Evolutionary conservation across 2,113 vertebrate genomes (phyloP).

Genomic region (Nannobrachium achirus): DNA sequence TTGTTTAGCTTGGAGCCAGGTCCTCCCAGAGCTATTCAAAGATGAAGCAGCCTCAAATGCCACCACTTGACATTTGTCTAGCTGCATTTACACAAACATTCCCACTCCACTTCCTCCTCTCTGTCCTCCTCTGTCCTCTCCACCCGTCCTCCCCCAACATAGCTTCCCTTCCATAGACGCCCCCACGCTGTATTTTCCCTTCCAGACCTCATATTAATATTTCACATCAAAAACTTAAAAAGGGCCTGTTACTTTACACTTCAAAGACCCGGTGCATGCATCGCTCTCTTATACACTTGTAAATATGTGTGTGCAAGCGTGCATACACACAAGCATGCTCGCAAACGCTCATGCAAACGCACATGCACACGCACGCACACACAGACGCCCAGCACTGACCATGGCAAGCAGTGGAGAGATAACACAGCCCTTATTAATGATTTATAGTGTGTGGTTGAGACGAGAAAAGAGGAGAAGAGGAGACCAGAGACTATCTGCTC

Average conservation of each 20-base stretch:
- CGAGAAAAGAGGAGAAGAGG: too few relatives aligned
- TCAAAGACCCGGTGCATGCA: slow-evolving; percentile 56
- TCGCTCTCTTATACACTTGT: neutral
- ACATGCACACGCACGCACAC: neutral
- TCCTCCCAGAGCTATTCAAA: neutral
- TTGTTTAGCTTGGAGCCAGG: neutral
- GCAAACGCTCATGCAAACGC: neutral
- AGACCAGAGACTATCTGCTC: too few relatives aligned
- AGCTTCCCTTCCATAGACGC: slow-evolving; percentile 30
- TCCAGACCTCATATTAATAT: slow-evolving; percentile 59
- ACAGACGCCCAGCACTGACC: neutral
- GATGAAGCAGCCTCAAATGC: neutral
- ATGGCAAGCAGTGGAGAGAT: too few relatives aligned
- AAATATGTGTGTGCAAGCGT: too few relatives aligned
- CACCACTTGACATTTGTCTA: neutral
- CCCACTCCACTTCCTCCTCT: too few relatives aligned
- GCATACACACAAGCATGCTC: slow-evolving; percentile 16
- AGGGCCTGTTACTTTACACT: slow-evolving; percentile 60
- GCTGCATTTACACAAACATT: slow-evolving; percentile 32
- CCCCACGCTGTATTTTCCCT: neutral
- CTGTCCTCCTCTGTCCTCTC: slow-evolving; percentile 14
- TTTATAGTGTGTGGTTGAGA: too few relatives aligned
- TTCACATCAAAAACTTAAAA: slow-evolving; percentile 66
- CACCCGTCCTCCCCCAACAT: slow-evolving; percentile 19
- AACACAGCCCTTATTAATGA: too few relatives aligned